Evolutionary conservation across 37 sponge, comb jelly and placozoan species (phyloP), one percentile per base, ranked within the genome.

Genomic region (Cliona cf. orientalis): DNA sequence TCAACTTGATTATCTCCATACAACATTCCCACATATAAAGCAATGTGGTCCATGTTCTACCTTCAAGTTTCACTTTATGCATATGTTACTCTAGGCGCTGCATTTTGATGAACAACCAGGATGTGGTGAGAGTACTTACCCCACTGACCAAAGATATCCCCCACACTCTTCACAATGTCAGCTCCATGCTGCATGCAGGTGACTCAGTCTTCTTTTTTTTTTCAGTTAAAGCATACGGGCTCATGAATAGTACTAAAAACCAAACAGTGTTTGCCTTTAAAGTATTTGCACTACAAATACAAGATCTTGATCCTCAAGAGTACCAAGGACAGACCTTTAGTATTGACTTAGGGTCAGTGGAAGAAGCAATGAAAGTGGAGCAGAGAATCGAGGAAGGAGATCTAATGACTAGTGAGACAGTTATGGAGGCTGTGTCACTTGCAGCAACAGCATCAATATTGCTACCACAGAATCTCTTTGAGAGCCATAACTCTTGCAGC

Each of bases 241-340:
- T 42, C 21, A 0, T 14, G 3, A 38, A 33, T 28, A 44, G 29
- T n/a, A 38, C n/a, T 39, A n/a, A 71, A 23, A 37, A 69, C 2
- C 36, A 46, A 39, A 22, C 35, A 29, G 21, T 43, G 19, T 71
- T 81, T 11, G 42, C 58, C 17, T 42, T 44, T 28, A 25, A 49
- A 19, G 71, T 55, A 1, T 86, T 58, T 79, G 86, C 80, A 14
- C 25, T 79, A 55, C 86, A 79, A 45, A 12, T 86, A 39, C 58
- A 86, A 34, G 72, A 86, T 40, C 35, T 78, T 37, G 33, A 58
- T 49, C 33, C 38, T 42, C 45, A 46, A 1, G 49, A 40, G 0
- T 78, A 65, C 42, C 5, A 26, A 49, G 80, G 79, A 23, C 64
- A 72, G 37, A 79, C 42, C 12, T 79, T 79, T 36, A 72, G 42